phyloP scores from a whole-genome alignment of 2,888 invertebrate species.

The Alitta virens region DNA sequence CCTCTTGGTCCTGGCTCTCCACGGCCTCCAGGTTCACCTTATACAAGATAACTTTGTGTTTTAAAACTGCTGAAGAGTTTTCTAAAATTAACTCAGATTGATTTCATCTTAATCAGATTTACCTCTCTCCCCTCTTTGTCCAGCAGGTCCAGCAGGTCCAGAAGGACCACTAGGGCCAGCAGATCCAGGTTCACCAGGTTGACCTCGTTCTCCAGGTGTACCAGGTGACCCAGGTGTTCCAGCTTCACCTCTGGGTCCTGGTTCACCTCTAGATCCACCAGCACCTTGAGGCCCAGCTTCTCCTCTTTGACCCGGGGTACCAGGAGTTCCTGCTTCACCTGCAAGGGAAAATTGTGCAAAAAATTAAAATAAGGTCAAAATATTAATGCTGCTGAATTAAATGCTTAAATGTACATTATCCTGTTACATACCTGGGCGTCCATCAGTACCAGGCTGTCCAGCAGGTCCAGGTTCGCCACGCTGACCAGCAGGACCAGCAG shows the following conservation, averaged over 20 bases:
- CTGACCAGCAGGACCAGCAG: slow-evolving; percentile 17
- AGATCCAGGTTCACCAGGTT: slow-evolving; percentile 10
- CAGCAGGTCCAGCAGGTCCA: slow-evolving; percentile 16
- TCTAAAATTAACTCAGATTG: no score
- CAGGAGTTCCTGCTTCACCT: slow-evolving; percentile 17
- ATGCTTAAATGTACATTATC: no score
- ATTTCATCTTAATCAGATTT: slow-evolving; percentile 3
- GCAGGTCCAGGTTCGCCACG: slow-evolving; percentile 19
- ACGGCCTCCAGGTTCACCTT: slow-evolving; percentile 1
- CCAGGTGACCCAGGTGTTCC: neutral
- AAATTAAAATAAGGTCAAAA: no score
- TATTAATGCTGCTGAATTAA: no score
- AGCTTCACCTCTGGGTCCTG: slow-evolving; percentile 8
- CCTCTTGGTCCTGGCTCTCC: slow-evolving; percentile 13
- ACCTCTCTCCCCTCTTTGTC: slow-evolving; percentile 12
- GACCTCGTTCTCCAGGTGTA: slow-evolving; percentile 9
- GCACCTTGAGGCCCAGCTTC: slow-evolving; percentile 7
- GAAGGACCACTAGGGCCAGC: slow-evolving; percentile 6
- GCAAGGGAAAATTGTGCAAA: no score
- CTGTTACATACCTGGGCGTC: slow-evolving; percentile 8
- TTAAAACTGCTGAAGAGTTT: no score
- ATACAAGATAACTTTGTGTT: no score
- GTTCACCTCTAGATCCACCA: slow-evolving; percentile 9
- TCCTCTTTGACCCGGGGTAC: slow-evolving; percentile 18
- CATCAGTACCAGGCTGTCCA: slow-evolving; percentile 14